A percentile compares a stretch with the other conserved stretches of the same genome.
Evolutionary conservation across 1,140 invertebrate species (phyloP).

Genomic region (Holcopasites calliopsidis): DNA sequence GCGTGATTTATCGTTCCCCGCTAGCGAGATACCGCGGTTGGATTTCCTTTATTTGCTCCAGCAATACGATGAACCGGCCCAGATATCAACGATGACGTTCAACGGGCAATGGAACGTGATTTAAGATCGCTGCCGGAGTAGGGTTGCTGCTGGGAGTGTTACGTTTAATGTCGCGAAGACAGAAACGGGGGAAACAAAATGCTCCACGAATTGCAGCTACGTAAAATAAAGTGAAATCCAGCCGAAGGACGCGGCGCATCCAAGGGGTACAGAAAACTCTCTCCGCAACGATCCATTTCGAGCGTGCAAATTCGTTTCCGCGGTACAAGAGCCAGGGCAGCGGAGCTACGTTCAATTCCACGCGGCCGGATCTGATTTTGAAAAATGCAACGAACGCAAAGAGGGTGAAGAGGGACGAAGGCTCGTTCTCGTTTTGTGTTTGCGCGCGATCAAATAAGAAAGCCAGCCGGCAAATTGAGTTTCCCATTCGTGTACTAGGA

Average conservation of each 20-base stretch:
- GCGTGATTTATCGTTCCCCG: slow-evolving; percentile 49
- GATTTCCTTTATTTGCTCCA: neutral
- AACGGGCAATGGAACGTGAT: slow-evolving; percentile 13
- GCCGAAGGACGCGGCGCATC: neutral
- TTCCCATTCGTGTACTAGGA: slow-evolving; percentile 50
- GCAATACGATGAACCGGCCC: neutral
- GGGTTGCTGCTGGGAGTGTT: neutral
- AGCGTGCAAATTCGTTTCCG: slow-evolving; percentile 40
- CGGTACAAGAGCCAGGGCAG: slow-evolving; percentile 24
- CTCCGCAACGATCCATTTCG: neutral
- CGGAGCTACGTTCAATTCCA: slow-evolving; percentile 23
- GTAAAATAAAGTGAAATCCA: too few relatives aligned
- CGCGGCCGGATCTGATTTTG: slow-evolving; percentile 41
- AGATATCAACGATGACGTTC: neutral
- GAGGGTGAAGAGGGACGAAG: neutral
- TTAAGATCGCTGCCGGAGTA: neutral
- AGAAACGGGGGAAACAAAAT: too few relatives aligned
- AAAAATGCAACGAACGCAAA: slow-evolving; percentile 44
- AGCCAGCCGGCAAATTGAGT: slow-evolving; percentile 65
- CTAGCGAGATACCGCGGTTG: neutral
- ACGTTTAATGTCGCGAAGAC: slow-evolving; percentile 6
- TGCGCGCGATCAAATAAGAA: slow-evolving; percentile 64
- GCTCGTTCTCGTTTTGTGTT: slow-evolving; percentile 40
- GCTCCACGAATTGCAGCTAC: too few relatives aligned
- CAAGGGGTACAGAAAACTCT: neutral